phyloP scores from a whole-genome alignment of 2,113 vertebrate genomes.

The Recurvirostra avosetta region DNA sequence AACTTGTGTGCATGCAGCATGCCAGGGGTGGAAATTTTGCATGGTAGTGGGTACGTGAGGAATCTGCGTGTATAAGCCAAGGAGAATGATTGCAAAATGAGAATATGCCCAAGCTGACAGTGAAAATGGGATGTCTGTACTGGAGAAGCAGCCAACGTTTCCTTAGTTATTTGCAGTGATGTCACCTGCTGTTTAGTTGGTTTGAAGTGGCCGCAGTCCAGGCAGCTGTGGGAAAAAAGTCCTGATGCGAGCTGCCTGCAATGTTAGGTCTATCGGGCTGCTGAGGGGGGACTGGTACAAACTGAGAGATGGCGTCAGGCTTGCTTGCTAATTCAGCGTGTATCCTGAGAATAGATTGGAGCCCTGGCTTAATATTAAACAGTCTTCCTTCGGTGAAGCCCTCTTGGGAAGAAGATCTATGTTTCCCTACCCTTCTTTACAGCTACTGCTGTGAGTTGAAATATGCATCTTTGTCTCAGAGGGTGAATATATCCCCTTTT shows the following conservation, averaged over 20 bases:
- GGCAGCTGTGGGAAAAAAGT: neutral
- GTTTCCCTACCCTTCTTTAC: neutral
- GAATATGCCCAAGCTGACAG: neutral
- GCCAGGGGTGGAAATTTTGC: neutral
- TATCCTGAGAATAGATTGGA: neutral
- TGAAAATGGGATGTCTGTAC: neutral
- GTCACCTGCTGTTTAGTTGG: neutral
- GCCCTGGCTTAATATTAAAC: neutral
- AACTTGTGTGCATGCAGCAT: fast-evolving
- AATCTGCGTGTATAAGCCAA: neutral
- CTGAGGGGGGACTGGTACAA: neutral
- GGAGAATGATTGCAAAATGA: neutral
- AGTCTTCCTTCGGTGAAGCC: neutral
- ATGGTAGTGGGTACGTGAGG: fast-evolving
- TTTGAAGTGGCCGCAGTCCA: neutral
- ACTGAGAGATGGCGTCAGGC: neutral
- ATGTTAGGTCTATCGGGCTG: neutral
- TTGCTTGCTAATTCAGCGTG: neutral
- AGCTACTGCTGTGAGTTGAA: neutral
- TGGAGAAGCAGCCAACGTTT: neutral
- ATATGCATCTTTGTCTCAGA: neutral
- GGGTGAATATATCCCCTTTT: neutral
- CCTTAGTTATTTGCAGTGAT: neutral
- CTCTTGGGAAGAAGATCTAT: neutral
- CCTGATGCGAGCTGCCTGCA: neutral